phyloP scores from a whole-genome alignment of 2,113 vertebrate genomes.

The Poeciliopsis retropinna region DNA sequence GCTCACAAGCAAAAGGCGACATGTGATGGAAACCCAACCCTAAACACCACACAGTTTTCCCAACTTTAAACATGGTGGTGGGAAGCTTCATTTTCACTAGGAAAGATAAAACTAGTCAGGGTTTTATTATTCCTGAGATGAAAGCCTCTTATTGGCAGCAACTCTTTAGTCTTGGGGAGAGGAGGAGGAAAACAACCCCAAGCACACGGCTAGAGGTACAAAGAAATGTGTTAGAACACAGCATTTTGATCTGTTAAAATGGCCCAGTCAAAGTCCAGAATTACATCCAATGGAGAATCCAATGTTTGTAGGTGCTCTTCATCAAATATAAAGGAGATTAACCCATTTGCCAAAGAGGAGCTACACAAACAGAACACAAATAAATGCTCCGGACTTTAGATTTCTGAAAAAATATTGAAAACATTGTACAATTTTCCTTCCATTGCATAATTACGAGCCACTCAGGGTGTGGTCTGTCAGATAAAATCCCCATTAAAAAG shows the following conservation, averaged over 20 bases:
- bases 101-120: background rate
- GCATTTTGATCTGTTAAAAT: background rate
- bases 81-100: too few relatives aligned
- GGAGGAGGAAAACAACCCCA: too few relatives aligned
- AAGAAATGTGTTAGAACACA: too few relatives aligned
- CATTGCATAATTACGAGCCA: background rate
- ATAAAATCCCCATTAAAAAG: background rate
- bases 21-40: too few relatives aligned
- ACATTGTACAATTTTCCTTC: too few relatives aligned
- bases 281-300: background rate
- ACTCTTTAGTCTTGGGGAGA: background rate
- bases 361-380: background rate
- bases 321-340: background rate
- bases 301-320: background rate
- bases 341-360: background rate
- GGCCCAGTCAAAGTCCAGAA: background rate
- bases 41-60: too few relatives aligned
- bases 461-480: background rate
- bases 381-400: background rate
- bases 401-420: background rate
- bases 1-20: too few relatives aligned
- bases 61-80: too few relatives aligned
- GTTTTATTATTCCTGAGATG: too few relatives aligned
- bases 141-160: background rate
- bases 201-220: too few relatives aligned